Evolutionary conservation across 1,140 invertebrate genomes (phyloP), one percentile per base, ranked within the genome.

Genomic region (Gonioctena quinquepunctata): DNA sequence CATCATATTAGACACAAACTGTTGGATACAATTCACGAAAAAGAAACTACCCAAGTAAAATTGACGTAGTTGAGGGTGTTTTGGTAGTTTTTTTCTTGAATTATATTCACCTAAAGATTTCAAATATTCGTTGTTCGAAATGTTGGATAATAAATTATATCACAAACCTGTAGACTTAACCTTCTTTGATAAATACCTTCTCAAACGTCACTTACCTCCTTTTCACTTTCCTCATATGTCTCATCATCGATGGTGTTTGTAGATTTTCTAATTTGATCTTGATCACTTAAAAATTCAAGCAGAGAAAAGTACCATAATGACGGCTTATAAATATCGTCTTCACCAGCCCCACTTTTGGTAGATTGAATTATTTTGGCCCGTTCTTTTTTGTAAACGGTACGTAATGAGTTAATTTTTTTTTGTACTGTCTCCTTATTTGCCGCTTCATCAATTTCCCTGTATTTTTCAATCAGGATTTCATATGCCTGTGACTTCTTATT

Each of bases 341-440:
- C 33, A 23, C 54, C 28, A 60, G 57, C 25, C 57, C 66, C 66
- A 33, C 27, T 61, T 61, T 26, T 7, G 16, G 42, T 21, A 18
- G 66, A 68, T 61, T 28, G 28, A 19, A 48, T 48, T 8, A 61
- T 27, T 52, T 68, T 68, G 21, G 16, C 28, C 18, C 63, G 33
- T 63, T 69, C 67, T 25, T 63, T 69, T 21, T 49, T 50, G 26
- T 69, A 69, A 23, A 63, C 67, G 2, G 59, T 69, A 22, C 59
- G 59, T 59, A 69, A 33, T 21, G 48, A 19, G 19, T 69, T 63
- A 62, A 63, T 63, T 63, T 69, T 69, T 60, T 69, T 69, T n/a
- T 63, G 23, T 22, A 69, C 59, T 50, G 60, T 63, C 11, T 63
- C 48, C 49, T 59, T 69, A 21, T 52, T 59, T 69, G 67, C 67